Conservation (phyloP, 2,113 vertebrate species). For the human region GRCh38 chr6:25994001-25994500, state of each 20-base stretch:
- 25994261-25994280: not conserved
- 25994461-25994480: not conserved
- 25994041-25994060: not conserved
- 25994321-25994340: not conserved
- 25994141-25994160: not conserved
- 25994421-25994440: not conserved
- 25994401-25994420: not conserved
- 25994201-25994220: not conserved
- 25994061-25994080: not conserved
- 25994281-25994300: not conserved
- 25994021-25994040: too few species aligned
- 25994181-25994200: not conserved
- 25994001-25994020: not conserved
- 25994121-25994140: too few species aligned
- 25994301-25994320: not conserved
- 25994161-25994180: not conserved
- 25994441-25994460: not conserved
- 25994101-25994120: not conserved
- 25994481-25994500: not conserved
- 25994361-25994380: not conserved
- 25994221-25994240: not conserved
- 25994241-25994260: not conserved
- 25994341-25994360: not conserved
- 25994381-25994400: not conserved
- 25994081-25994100: not conserved